These are phyloP conservation scores for Pteropus rufus DNA, from an alignment of 2,797 vertebrate species.

Conservation along the genomic window DNA sequence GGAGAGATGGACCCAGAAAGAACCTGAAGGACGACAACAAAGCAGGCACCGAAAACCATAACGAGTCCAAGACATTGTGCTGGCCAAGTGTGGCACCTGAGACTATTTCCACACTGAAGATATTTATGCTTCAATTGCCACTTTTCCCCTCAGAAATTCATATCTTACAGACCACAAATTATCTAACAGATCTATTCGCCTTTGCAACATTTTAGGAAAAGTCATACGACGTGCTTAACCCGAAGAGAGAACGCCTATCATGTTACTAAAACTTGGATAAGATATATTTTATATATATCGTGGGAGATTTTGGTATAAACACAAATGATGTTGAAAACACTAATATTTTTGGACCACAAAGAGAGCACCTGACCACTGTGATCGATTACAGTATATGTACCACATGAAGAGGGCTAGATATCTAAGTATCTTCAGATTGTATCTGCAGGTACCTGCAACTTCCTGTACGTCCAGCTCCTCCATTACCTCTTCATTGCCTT, in stretches of 20 bases:
- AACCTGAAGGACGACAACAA: conserved; percentile 42
- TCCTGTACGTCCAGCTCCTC: not conserved
- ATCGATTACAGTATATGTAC: not conserved
- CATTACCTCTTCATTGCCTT: not conserved
- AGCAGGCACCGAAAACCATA: conserved; percentile 27
- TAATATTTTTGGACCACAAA: not conserved
- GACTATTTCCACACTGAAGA: not conserved
- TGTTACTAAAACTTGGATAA: not conserved
- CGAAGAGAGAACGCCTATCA: not conserved
- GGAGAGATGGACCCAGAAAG: conserved; percentile 45
- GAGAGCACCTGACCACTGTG: not conserved
- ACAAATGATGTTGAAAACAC: not conserved
- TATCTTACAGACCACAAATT: not conserved
- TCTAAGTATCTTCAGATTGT: not conserved
- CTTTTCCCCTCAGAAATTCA: not conserved
- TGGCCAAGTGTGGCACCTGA: not conserved
- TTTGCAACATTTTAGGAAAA: not conserved
- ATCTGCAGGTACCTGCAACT: not conserved
- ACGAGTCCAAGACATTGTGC: conserved; percentile 21
- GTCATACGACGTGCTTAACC: not conserved
- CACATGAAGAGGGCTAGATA: not conserved
- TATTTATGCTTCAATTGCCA: not conserved
- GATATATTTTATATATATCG: not conserved
- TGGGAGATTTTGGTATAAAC: not conserved
- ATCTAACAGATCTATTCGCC: not conserved